Evolutionary conservation across 2,113 vertebrate genomes (phyloP).

Genomic region (Argyrosomus japonicus): DNA sequence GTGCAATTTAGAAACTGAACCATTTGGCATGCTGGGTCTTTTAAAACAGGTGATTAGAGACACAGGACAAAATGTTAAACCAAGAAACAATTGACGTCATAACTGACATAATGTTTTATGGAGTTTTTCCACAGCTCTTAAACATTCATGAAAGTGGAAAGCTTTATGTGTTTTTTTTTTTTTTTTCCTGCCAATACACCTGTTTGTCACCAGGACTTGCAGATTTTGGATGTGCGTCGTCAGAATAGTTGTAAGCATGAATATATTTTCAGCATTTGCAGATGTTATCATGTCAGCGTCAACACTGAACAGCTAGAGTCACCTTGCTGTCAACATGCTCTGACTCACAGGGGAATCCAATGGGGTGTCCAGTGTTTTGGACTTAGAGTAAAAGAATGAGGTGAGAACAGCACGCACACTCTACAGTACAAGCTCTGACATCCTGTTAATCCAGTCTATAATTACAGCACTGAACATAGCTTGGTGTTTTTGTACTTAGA

Average conservation of each 20-base stretch:
- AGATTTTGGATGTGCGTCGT: neutral
- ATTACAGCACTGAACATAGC: neutral
- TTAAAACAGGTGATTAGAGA: neutral
- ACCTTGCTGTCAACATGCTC: constrained; percentile 18
- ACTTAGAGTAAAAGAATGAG: neutral
- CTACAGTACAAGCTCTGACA: neutral
- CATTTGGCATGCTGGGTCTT: neutral
- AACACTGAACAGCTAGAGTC: constrained; percentile 9
- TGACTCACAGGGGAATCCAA: neutral
- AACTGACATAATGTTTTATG: neutral
- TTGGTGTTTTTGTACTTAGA: neutral
- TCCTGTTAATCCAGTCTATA: neutral
- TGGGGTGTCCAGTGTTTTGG: neutral
- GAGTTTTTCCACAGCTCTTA: neutral
- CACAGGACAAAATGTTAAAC: neutral
- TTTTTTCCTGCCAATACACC: neutral
- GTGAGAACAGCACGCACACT: neutral
- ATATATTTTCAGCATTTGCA: constrained; percentile 23
- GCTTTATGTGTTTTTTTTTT: neutral
- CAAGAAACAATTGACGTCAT: neutral
- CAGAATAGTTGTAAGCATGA: constrained; percentile 16
- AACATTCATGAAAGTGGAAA: constrained; percentile 10
- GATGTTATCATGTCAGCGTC: neutral
- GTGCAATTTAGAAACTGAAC: neutral
- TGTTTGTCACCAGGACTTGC: constrained; percentile 18